Evolutionary conservation across 2,797 vertebrate genomes (phyloP).

Genomic region (Lepus oiostolus): DNA sequence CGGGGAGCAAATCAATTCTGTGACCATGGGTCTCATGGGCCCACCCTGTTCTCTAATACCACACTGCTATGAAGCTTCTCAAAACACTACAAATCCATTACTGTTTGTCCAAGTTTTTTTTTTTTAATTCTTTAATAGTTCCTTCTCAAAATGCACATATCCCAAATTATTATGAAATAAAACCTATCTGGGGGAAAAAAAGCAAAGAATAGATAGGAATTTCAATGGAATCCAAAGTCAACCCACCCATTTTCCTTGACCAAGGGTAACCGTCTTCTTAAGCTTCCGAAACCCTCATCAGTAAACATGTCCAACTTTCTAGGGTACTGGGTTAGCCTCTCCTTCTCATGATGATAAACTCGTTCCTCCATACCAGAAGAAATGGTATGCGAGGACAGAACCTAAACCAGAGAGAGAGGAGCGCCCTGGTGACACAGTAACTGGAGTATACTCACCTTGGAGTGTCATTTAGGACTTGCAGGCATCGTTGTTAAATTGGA

Average conservation of each 20-base stretch:
- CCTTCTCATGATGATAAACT: not conserved
- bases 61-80: not conserved
- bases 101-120: not conserved
- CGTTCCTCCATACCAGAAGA: not conserved
- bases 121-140: not conserved
- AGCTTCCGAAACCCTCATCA: not conserved
- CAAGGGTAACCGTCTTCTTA: not conserved
- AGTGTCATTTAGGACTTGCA: not conserved
- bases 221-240: not conserved
- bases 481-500: not conserved
- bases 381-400: not conserved
- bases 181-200: not conserved
- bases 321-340: not conserved
- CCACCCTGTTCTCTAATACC: no score
- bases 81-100: not conserved
- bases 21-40: not conserved
- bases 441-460: not conserved
- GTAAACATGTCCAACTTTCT: not conserved
- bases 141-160: slow-evolving; percentile 30
- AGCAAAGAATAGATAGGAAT: not conserved
- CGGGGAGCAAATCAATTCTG: not conserved
- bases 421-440: not conserved
- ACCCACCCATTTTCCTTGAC: not conserved
- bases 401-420: not conserved
- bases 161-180: not conserved